Base-by-base conservation (phyloP, 2,888 invertebrate genomes). In the Meloe dianella region DNA sequence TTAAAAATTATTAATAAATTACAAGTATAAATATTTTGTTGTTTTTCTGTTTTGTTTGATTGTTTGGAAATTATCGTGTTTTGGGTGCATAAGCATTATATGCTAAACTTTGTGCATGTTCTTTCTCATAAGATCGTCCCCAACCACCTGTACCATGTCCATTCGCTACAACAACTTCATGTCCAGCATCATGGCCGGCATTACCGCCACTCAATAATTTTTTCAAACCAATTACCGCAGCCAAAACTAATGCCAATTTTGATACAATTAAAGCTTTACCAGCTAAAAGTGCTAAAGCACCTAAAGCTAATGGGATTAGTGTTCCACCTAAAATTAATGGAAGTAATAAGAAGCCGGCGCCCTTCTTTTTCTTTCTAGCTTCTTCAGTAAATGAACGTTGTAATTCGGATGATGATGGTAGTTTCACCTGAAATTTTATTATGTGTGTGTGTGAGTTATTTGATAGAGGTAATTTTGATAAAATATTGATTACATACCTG, bases 241-340 rank as follows among this genome's bases (percentile, higher is more conserved):
- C 93, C 60, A 94, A 84, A 0, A 94, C 93, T 63, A 94, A 83
- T 0, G 94, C 94, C 74, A 94, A 84, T 80, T 94, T 94, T 72
- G 93, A 93, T 59, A 94, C 92, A 75, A 94, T 94, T 71, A 94
- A 84, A 54, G 94, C 94, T 83, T 95, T 95, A 74, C 94, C 94
- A 56, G 94, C 94, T 64, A 94, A 82, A 61, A 95, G 86, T 22
- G 94, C 93, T 29, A 95, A 82, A 9, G 93, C 93, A 66, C 94
- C 94, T 68, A 94, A 90, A 2, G 94, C 94, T 62, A 95, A 84
- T 6, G 94, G 94, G 54, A 94, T 89, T 80, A 94, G 85, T 76
- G 93, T 93, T 63, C 93, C 94, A 66, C 91, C 92, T 71, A 94
- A 89, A 73, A 94, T 87, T 69, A 94, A 85, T 6, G 94, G 93